Evolutionary conservation across 2,888 invertebrate genomes (phyloP).

Genomic region (Leucophenga maculata): DNA sequence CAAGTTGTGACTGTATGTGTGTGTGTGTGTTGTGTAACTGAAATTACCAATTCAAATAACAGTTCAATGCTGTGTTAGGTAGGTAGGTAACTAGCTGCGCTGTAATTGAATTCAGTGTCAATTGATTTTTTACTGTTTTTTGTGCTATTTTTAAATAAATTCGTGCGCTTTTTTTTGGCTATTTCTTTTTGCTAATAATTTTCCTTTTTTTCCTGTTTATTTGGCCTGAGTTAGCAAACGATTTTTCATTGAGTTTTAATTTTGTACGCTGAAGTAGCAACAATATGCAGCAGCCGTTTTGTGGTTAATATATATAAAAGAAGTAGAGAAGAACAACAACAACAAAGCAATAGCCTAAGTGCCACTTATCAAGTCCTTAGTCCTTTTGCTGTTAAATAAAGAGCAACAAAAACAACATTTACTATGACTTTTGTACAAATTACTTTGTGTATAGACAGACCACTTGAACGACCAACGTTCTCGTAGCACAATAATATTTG

Average conservation of each 20-base stretch:
- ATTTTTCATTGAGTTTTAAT: slow-evolving; percentile 24
- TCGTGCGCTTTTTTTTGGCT: background rate
- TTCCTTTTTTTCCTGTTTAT: background rate
- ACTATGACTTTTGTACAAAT: too few relatives aligned
- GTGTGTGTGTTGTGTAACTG: background rate
- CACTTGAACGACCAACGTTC: too few relatives aligned
- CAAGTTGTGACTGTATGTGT: too few relatives aligned
- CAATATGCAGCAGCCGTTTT: too few relatives aligned
- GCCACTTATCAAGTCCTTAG: too few relatives aligned
- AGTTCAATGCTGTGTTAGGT: background rate
- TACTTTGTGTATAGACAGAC: too few relatives aligned
- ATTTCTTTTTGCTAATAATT: background rate
- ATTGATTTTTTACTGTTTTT: background rate
- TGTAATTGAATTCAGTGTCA: slow-evolving; percentile 5
- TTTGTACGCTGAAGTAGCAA: slow-evolving; percentile 9
- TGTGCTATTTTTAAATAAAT: background rate
- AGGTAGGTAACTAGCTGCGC: background rate
- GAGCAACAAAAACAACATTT: too few relatives aligned
- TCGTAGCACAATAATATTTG: too few relatives aligned
- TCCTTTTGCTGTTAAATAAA: too few relatives aligned
- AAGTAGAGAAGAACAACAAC: too few relatives aligned
- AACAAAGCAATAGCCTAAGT: too few relatives aligned
- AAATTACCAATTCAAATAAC: background rate
- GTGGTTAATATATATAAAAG: too few relatives aligned
- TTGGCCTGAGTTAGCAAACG: background rate